These are phyloP conservation scores for Lamellibrachia columna DNA, from an alignment of 2,888 invertebrate genomes.

Conservation along the genomic window DNA sequence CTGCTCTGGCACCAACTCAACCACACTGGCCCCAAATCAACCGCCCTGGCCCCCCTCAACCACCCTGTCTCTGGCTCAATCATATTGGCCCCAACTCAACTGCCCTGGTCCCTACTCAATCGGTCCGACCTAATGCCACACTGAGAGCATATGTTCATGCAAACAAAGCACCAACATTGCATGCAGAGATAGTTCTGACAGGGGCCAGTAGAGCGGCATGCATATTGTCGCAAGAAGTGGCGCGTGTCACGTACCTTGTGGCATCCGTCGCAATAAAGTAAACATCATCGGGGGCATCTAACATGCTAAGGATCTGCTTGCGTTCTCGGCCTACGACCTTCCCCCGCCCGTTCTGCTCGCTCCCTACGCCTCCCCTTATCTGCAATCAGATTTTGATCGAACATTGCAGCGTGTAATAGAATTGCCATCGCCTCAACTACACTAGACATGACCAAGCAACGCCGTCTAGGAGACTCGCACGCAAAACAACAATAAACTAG, in stretches of 20 bases:
- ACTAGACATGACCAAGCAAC: not conserved
- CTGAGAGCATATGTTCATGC: not conserved
- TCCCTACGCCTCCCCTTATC: constrained; percentile 39
- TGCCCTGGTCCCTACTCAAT: no score
- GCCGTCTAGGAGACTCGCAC: not conserved
- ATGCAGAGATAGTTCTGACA: not conserved
- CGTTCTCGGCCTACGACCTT: constrained; percentile 49
- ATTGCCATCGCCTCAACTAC: not conserved
- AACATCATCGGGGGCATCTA: constrained; percentile 97
- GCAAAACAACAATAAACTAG: not conserved
- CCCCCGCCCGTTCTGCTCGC: constrained; percentile 41
- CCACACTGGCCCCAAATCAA: no score
- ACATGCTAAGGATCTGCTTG: constrained; percentile 95
- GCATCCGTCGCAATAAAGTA: constrained; percentile 91
- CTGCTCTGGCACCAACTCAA: no score
- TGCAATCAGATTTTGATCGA: constrained; percentile 31
- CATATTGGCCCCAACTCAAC: no score
- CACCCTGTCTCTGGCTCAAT: no score
- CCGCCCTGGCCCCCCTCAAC: no score
- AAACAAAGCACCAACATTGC: not conserved
- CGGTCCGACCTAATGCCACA: no score
- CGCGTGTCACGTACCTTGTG: constrained; percentile 78
- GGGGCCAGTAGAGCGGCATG: not conserved
- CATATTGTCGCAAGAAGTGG: not conserved
- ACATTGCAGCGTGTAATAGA: constrained; percentile 25